Base-by-base conservation (phyloP, 2,113 vertebrate species). In the Bubo scandiacus region DNA sequence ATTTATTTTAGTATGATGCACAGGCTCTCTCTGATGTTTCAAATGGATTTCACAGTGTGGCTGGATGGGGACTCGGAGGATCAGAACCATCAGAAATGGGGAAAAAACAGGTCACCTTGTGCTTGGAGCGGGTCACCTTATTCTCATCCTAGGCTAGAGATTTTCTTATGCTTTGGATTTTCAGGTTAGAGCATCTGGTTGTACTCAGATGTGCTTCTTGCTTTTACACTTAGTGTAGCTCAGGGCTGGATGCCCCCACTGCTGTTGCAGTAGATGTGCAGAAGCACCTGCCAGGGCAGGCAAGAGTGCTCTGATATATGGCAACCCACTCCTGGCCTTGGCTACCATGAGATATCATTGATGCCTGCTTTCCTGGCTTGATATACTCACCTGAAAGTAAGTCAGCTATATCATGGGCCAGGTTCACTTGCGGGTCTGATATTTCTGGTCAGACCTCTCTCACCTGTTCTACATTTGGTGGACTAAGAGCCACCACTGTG, bases 1-100 rank as follows among this genome's bases (percentile, higher is more conserved):
- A 63, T 88, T 75, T 73, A 58, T 88, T 91, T 32, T 4, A 63
- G 62, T 65, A 81, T 49, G 91, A 68, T 84, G 77, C 51, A 34
- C 70, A 49, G 1, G 42, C 88, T 82, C 47, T 25, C 65, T 89
- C 71, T 95, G 94, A 96, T 96, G 75, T 96, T 94, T 94, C 90
- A 83, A 88, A 93, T 90, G 82, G 87, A 95, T 97, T 97, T 97
- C 94, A 91, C 87, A 90, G 88, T 30, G 82, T 0, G 1, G 82
- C 75, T 95, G 49, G 38, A 16, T 2, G 54, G 89, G 55, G 59
- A 73, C 61, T 62, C 2, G 0, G 81, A 92, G 72, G 89, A 96
- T 94, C 87, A 83, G 87, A 92, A 66, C 57, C 51, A 7, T 55
- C 79, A 94, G 86, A 65, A 94, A 78, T 2, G 45, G 87, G 19